Base-by-base conservation (phyloP, 2,113 vertebrate genomes). In the Amazona vittata region DNA sequence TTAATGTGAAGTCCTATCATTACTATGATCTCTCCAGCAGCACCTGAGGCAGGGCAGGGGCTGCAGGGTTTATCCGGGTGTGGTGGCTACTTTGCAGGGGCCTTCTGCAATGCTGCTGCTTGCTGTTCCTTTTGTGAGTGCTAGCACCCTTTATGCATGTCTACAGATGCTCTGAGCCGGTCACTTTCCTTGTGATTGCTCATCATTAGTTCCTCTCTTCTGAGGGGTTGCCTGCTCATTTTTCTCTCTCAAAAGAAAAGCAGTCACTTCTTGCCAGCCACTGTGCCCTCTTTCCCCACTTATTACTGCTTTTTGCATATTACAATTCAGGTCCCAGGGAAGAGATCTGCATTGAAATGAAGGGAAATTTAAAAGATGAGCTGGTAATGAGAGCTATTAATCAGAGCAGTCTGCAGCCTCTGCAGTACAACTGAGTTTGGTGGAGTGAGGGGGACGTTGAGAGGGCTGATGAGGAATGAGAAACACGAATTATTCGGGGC, bases 371-470 rank as follows among this genome's bases (percentile, higher is more conserved):
- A 1, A 78, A 96, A 95, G 94, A 95, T 43, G 90, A 90, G 85
- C 68, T 86, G 57, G 46, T 92, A 93, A 96, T 93, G 92, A 94
- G 53, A 94, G 83, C 80, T 77, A 94, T 96, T 93, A 96, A 94
- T 96, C 94, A 95, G 85, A 93, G 50, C 26, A 74, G 64, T 31
- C 92, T 77, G 85, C 85, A 75, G 43, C 35, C 62, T 89, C 2
- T 4, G 46, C 92, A 74, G 31, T 55, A 35, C 33, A 4, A 77
- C 63, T 33, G 68, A 43, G 29, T 77, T 77, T 80, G 59, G 49
- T 77, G 73, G 49, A 22, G n/a, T 60, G 90, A 88, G 39, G 2
- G 67, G 67, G 31, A 64, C 44, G 12, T 21, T 3, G 52, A 62
- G 49, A 86, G n/a, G 46, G 59, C 49, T 83, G 96, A 71, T 82